These are phyloP conservation scores for Galeruca laticollis DNA, from an alignment of 2,888 invertebrate species.

Conservation along the genomic window DNA sequence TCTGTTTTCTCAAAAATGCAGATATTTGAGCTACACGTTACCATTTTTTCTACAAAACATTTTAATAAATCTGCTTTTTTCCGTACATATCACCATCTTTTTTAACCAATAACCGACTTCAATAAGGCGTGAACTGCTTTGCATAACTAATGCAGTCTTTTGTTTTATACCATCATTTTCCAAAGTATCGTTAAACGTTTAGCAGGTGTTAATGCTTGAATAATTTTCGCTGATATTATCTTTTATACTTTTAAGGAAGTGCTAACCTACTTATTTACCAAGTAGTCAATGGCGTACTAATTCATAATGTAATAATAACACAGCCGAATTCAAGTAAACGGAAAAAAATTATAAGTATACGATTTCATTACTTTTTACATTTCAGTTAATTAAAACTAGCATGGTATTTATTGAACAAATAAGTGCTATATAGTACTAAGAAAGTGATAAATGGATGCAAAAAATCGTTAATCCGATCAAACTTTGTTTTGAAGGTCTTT, in stretches of 20 bases:
- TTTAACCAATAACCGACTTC: not conserved
- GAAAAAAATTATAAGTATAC: not conserved
- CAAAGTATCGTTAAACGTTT: slow-evolving; percentile 32
- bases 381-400: too few species aligned
- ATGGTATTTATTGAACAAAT: too few species aligned
- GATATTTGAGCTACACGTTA: too few species aligned
- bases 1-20: too few species aligned
- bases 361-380: too few species aligned
- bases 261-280: slow-evolving; percentile 34
- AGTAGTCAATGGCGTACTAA: not conserved
- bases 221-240: slow-evolving; percentile 32
- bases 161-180: slow-evolving; percentile 28
- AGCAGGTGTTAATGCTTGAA: slow-evolving; percentile 38
- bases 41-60: too few species aligned
- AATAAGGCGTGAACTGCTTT: slow-evolving; percentile 25
- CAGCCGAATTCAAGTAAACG: not conserved
- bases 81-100: too few species aligned
- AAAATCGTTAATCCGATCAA: not conserved
- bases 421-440: too few species aligned
- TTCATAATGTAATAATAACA: not conserved
- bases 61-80: too few species aligned
- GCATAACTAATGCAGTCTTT: slow-evolving; percentile 28
- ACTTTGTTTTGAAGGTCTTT: not conserved
- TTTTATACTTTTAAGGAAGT: slow-evolving; percentile 35
- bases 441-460: not conserved